phyloP scores from a whole-genome alignment of 2,888 invertebrate species.

The Lochmaea capreae region DNA sequence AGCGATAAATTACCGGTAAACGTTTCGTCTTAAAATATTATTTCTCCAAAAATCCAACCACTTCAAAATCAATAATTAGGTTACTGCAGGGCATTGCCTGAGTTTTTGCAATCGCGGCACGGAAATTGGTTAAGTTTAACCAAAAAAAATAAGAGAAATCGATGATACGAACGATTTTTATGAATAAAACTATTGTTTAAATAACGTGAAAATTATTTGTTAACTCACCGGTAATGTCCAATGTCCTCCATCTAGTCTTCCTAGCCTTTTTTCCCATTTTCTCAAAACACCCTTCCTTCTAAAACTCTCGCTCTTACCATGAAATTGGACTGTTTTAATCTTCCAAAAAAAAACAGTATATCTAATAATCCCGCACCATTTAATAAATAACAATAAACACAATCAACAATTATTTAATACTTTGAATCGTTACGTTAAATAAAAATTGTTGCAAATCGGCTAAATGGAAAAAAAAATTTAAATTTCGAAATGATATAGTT shows the following conservation, averaged over 20 bases:
- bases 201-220: neutral
- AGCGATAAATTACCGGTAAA: slow-evolving; percentile 9
- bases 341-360: slow-evolving; percentile 2
- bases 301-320: slow-evolving; percentile 43
- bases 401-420: neutral
- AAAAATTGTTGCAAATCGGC: neutral
- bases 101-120: neutral
- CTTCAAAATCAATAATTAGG: slow-evolving; percentile 11
- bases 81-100: slow-evolving; percentile 11
- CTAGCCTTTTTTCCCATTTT: slow-evolving; percentile 73
- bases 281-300: slow-evolving; percentile 45
- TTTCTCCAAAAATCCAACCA: neutral
- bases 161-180: neutral
- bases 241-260: slow-evolving; percentile 74
- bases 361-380: neutral
- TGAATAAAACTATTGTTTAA: neutral
- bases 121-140: neutral
- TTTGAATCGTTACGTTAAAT: neutral
- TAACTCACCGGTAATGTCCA: slow-evolving; percentile 70
- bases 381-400: neutral
- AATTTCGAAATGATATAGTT: neutral
- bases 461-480: neutral
- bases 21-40: neutral
- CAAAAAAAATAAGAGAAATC: neutral
- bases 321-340: slow-evolving; percentile 32